These are phyloP conservation scores for Drosophila repleta DNA, from an alignment of 1,140 invertebrate genomes.

Conservation along the genomic window DNA sequence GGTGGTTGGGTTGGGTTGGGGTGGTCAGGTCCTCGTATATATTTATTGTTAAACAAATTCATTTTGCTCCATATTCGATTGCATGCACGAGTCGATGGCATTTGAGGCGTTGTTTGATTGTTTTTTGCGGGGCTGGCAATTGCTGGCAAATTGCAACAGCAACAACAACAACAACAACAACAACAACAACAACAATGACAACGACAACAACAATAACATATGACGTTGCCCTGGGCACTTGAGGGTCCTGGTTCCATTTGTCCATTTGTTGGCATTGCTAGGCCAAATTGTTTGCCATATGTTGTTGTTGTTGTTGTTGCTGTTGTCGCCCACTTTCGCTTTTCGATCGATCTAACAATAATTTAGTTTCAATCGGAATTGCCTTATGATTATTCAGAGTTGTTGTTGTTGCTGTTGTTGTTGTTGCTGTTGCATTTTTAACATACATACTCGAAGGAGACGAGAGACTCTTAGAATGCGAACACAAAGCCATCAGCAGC, in stretches of 20 bases:
- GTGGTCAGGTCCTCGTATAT: conserved; percentile 40
- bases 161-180: conserved; percentile 28
- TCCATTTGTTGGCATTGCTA: conserved; percentile 60
- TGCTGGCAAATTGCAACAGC: conserved; percentile 36
- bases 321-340: conserved; percentile 63
- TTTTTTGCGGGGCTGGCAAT: conserved; percentile 56
- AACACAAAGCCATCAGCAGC: conserved; percentile 14
- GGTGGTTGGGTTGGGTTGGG: too few relatives aligned
- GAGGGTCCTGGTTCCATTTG: conserved; percentile 51
- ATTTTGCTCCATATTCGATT: conserved; percentile 50
- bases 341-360: conserved; percentile 81
- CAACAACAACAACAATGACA: conserved; percentile 18
- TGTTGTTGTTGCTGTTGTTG: conserved; percentile 41
- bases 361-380: conserved; percentile 75
- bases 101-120: conserved; percentile 65
- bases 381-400: conserved; percentile 55
- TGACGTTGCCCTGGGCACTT: conserved; percentile 71
- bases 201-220: conserved; percentile 13
- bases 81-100: conserved; percentile 53
- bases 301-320: conserved; percentile 17
- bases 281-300: conserved; percentile 51
- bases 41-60: conserved; percentile 75
- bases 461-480: conserved; percentile 19
- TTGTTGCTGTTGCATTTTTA: conserved; percentile 47
- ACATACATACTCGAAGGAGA: conserved; percentile 50